Evolutionary conservation across 2,888 invertebrate genomes (phyloP).

Genomic region (Cylloceria caligata): DNA sequence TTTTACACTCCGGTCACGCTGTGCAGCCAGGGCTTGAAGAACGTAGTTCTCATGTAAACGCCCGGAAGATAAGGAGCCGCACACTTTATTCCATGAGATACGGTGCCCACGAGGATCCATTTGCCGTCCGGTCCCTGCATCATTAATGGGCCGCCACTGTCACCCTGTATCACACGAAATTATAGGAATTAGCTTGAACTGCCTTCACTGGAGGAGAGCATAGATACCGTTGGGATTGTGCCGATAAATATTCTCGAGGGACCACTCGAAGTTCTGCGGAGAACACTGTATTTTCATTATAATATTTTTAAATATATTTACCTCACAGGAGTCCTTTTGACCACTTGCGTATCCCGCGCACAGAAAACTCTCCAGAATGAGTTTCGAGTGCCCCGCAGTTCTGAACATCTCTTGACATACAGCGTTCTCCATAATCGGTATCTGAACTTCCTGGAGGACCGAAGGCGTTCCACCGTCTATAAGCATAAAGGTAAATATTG

Average conservation of each 20-base stretch:
- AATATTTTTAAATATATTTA: constrained; percentile 79
- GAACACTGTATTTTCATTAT: neutral
- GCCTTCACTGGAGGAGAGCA: neutral
- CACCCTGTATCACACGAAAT: constrained; percentile 88
- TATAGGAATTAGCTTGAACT: constrained; percentile 6
- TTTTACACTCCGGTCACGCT: constrained; percentile 91
- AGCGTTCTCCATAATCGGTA: constrained; percentile 95
- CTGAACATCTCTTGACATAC: constrained; percentile 98
- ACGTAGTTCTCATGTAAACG: constrained; percentile 97
- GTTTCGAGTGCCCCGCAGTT: constrained; percentile 93
- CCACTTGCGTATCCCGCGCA: constrained; percentile 97
- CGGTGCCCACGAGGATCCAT: constrained; percentile 95
- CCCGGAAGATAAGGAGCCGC: constrained; percentile 96
- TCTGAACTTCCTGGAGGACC: constrained; percentile 95
- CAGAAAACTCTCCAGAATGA: constrained; percentile 94
- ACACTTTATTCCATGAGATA: constrained; percentile 97
- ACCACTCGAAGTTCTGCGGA: too few species aligned
- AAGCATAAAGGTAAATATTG: neutral
- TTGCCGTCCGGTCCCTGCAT: constrained; percentile 93
- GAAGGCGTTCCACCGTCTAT: constrained; percentile 94
- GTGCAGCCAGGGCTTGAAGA: constrained; percentile 95
- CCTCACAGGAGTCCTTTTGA: constrained; percentile 97
- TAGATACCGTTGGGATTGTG: neutral
- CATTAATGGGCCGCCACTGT: constrained; percentile 96
- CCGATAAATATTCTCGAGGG: too few species aligned